Evolutionary conservation across 2,113 vertebrate genomes (phyloP).

Genomic region (Clinocottus analis): DNA sequence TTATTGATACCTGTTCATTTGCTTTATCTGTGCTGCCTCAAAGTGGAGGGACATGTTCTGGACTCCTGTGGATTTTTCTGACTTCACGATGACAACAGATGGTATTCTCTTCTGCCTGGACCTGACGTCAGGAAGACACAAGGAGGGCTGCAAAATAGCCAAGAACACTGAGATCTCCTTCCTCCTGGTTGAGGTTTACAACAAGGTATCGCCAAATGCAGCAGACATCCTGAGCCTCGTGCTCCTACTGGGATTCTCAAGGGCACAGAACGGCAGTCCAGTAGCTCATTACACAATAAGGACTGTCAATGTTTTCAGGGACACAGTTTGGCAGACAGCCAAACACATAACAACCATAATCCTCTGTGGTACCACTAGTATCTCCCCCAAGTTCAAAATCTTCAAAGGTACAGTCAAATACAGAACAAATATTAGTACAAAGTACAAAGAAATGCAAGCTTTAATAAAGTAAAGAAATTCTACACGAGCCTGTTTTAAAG

Average conservation of each 20-base stretch:
- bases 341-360: constrained; percentile 12
- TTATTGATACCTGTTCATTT: constrained; percentile 24
- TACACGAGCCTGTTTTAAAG: not conserved
- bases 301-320: constrained; percentile 23
- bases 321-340: constrained; percentile 27
- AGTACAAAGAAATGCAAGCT: not conserved
- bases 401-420: not conserved
- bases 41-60: constrained; percentile 23
- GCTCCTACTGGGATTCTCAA: constrained; percentile 19
- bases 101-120: constrained; percentile 45
- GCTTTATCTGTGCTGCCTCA: constrained; percentile 35
- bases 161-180: constrained; percentile 39
- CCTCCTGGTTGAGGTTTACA: constrained; percentile 38
- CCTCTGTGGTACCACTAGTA: not conserved
- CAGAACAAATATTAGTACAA: not conserved
- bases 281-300: constrained; percentile 18
- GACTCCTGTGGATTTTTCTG: constrained; percentile 35
- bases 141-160: constrained; percentile 46
- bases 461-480: not conserved
- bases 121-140: constrained; percentile 59
- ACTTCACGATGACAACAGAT: constrained; percentile 56
- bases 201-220: not conserved
- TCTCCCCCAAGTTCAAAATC: not conserved
- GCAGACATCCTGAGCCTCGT: constrained; percentile 10
- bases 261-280: not conserved